Percentiles rank a stretch among this genome's conserved stretches.
These are phyloP conservation scores for Cryptops parisi DNA, from an alignment of 2,888 invertebrate species.

Conservation along the genomic window DNA sequence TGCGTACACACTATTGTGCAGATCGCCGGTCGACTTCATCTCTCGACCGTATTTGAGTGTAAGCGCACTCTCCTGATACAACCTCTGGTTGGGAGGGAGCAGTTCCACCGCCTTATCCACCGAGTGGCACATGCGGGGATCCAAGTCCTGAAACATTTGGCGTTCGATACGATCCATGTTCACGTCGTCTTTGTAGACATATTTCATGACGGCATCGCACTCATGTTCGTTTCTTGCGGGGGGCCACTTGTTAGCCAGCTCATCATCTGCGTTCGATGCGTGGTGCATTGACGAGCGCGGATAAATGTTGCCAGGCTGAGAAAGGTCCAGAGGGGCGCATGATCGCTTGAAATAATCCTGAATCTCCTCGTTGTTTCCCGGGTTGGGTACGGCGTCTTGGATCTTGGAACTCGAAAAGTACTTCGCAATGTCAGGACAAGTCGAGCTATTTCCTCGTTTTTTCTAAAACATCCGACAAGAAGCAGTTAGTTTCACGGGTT, in stretches of 20 bases:
- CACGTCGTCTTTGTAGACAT: background rate
- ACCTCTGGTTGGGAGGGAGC: background rate
- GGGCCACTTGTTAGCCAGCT: slow-evolving; percentile 2
- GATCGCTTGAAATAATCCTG: slow-evolving; percentile 4
- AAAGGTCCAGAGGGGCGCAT: slow-evolving; percentile 3
- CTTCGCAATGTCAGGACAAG: slow-evolving; percentile 8
- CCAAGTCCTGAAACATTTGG: slow-evolving; percentile 7
- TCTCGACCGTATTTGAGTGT: slow-evolving; percentile 8
- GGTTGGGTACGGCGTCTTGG: background rate
- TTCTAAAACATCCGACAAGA: slow-evolving; percentile 2
- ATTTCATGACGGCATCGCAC: background rate
- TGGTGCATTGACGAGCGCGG: background rate
- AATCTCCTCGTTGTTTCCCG: background rate
- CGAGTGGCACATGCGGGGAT: slow-evolving; percentile 5
- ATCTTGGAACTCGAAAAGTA: slow-evolving; percentile 2
- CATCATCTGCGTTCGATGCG: background rate
- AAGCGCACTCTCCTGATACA: slow-evolving; percentile 1
- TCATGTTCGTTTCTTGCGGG: background rate
- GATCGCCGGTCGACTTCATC: background rate
- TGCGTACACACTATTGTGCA: background rate
- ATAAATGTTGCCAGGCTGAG: slow-evolving; percentile 3
- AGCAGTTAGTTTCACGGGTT: no score
- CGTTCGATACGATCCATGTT: background rate
- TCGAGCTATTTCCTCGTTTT: background rate
- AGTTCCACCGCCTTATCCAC: background rate